A percentile compares a stretch with the other conserved stretches of the same genome.
Conservation (phyloP, 2,113 vertebrate species). For the Etheostoma cragini region DNA sequence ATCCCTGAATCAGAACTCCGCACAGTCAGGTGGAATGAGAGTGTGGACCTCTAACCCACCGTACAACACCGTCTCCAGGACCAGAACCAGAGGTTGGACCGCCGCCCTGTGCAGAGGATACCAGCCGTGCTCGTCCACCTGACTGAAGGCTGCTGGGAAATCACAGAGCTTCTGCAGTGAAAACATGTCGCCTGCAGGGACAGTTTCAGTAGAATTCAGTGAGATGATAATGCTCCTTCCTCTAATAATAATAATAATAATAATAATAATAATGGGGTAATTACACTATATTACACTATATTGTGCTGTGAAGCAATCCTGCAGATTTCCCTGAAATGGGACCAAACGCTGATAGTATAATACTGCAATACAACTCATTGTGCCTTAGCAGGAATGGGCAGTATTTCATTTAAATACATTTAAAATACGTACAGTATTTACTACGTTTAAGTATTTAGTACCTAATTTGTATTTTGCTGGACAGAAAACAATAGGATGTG, state of each 20-base stretch:
- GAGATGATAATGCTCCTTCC: too few relatives aligned
- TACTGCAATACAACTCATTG: too few relatives aligned
- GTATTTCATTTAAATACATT: too few relatives aligned
- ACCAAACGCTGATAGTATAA: not conserved
- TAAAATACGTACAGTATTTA: too few relatives aligned
- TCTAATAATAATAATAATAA: not conserved
- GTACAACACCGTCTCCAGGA: conserved; percentile 88
- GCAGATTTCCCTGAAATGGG: not conserved
- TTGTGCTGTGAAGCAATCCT: not conserved
- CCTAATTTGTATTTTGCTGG: too few relatives aligned
- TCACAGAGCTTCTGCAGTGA: conserved; percentile 85
- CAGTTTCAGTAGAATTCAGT: not conserved
- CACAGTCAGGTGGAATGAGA: not conserved
- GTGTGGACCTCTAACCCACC: conserved; percentile 76
- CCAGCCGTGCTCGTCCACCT: conserved; percentile 87
- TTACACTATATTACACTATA: too few relatives aligned
- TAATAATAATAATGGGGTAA: too few relatives aligned
- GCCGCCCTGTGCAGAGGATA: conserved; percentile 87
- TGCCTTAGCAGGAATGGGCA: too few relatives aligned
- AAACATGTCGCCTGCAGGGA: conserved; percentile 81
- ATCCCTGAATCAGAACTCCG: too few relatives aligned
- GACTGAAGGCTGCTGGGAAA: conserved; percentile 84
- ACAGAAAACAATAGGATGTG: too few relatives aligned
- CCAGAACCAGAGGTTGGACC: conserved; percentile 80
- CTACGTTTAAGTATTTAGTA: too few relatives aligned